Conservation (phyloP, 2,113 vertebrate species). For the Amblyopsis rosae region DNA sequence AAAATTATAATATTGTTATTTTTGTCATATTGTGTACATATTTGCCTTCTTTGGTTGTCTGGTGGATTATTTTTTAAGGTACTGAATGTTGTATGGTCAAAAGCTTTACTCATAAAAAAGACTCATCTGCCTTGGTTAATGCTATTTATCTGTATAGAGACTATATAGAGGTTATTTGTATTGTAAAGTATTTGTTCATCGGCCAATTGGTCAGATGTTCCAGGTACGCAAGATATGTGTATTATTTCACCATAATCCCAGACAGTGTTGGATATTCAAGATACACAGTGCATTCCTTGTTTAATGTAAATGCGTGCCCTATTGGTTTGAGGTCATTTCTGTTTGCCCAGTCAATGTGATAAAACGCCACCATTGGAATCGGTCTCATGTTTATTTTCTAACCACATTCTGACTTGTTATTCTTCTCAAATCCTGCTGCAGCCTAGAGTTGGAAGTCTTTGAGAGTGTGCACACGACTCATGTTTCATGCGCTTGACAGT, state of each 20-base stretch:
- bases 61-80: conserved; percentile 63
- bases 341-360: too few species aligned
- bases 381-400: too few species aligned
- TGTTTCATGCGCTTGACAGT: background rate
- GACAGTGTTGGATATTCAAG: background rate
- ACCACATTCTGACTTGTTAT: too few species aligned
- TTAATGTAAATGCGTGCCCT: too few species aligned
- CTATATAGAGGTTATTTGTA: conserved; percentile 45
- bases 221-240: background rate
- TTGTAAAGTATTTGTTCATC: conserved; percentile 47
- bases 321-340: too few species aligned
- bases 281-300: background rate
- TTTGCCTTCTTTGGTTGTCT: conserved; percentile 58
- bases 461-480: background rate
- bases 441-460: too few species aligned
- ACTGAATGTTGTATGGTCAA: conserved; percentile 75
- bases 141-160: conserved; percentile 76
- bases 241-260: background rate
- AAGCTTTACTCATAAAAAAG: conserved; percentile 74
- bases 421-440: too few species aligned
- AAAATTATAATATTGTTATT: conserved; percentile 56
- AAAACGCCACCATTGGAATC: too few species aligned
- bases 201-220: conserved; percentile 20
- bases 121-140: conserved; percentile 60
- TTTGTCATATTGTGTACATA: conserved; percentile 70